These are phyloP conservation scores for Chelonus formosanus DNA, from an alignment of 2,888 invertebrate species.

Conservation along the genomic window DNA sequence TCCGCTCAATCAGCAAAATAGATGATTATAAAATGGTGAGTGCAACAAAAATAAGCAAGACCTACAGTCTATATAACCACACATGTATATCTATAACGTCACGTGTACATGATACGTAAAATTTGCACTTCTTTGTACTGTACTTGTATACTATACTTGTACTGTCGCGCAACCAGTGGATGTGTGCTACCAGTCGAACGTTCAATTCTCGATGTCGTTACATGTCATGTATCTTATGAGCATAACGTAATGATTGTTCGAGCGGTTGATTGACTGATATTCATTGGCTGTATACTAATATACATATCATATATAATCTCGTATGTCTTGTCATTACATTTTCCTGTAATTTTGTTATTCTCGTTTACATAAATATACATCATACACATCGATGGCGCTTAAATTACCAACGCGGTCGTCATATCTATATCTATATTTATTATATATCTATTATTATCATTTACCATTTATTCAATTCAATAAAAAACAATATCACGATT, in stretches of 20 bases:
- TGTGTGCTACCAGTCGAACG: constrained; percentile 58
- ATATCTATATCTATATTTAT: too few relatives aligned
- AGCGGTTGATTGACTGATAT: constrained; percentile 37
- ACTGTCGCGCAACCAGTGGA: constrained; percentile 53
- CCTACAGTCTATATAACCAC: constrained; percentile 43
- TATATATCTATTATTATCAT: too few relatives aligned
- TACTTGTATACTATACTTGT: constrained; percentile 50
- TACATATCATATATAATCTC: constrained; percentile 39
- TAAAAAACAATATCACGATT: too few relatives aligned
- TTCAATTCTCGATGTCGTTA: constrained; percentile 59
- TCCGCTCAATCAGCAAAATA: constrained; percentile 98
- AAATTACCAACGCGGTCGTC: neutral
- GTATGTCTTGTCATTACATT: constrained; percentile 49
- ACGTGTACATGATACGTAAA: constrained; percentile 51
- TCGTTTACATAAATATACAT: too few relatives aligned
- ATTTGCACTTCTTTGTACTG: constrained; percentile 59
- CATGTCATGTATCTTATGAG: constrained; percentile 52
- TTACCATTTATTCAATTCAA: too few relatives aligned
- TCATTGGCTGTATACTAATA: constrained; percentile 46
- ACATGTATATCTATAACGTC: constrained; percentile 50
- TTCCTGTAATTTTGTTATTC: constrained; percentile 28
- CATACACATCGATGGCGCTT: neutral
- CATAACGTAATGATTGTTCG: constrained; percentile 53
- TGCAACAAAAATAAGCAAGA: constrained; percentile 64
- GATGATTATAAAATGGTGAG: constrained; percentile 99